Conservation (phyloP, 2,113 vertebrate species). For the Callocephalon fimbriatum region DNA sequence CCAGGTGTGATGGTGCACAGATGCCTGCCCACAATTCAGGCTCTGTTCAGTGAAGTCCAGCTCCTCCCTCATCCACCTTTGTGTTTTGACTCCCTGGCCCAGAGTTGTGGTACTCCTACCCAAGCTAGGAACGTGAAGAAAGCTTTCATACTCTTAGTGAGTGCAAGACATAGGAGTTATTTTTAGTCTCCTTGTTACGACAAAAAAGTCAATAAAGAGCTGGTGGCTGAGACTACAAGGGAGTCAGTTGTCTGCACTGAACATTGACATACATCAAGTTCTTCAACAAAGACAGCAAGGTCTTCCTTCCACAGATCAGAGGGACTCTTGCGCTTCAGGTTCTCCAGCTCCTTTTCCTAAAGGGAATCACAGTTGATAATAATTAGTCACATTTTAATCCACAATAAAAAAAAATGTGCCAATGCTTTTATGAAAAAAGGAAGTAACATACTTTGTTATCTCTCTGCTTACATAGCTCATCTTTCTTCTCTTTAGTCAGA, state of each 20-base stretch:
- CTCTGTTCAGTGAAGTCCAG: background rate
- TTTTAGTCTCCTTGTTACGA: background rate
- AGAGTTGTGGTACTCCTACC: background rate
- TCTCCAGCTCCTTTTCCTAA: slow-evolving; percentile 84
- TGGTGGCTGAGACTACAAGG: background rate
- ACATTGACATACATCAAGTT: slow-evolving; percentile 81
- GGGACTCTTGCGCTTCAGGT: slow-evolving; percentile 83
- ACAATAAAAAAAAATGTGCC: background rate
- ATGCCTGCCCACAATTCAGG: background rate
- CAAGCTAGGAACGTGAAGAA: background rate
- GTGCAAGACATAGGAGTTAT: background rate
- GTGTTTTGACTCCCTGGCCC: background rate
- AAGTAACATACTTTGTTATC: slow-evolving; percentile 84
- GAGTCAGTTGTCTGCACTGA: background rate
- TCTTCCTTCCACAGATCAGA: slow-evolving; percentile 92
- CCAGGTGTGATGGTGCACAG: background rate
- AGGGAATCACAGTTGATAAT: background rate
- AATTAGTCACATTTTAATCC: background rate
- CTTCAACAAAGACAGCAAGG: slow-evolving; percentile 88
- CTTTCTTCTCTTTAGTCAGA: slow-evolving; percentile 96
- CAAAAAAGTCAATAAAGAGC: background rate
- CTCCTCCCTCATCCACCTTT: background rate
- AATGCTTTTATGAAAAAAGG: background rate
- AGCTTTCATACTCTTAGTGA: background rate
- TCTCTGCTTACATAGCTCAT: slow-evolving; percentile 92